Base-by-base conservation (phyloP, 2,113 vertebrate species). In the Aix galericulata region DNA sequence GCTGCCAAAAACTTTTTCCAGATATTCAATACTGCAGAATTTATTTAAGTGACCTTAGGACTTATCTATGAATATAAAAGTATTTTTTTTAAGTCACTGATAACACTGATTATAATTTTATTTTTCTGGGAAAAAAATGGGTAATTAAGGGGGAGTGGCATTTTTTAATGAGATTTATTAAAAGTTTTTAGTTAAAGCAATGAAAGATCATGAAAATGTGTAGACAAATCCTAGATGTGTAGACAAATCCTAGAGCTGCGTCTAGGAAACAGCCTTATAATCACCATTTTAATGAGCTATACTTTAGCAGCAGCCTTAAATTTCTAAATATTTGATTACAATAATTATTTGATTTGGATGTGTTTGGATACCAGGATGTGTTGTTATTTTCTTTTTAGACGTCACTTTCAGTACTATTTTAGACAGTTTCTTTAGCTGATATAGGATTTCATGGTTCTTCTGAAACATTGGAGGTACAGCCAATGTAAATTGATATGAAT, bases 41-140 rank as follows among this genome's bases (percentile, higher is more conserved):
- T 7, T 2, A 34, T 10, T 9, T 5, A 4, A 17, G 40, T 34
- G 40, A 32, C 48, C 15, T 7, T 32, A 27, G 23, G 17, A 9
- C 3, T 69, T 52, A 15, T 26, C 13, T 7, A 42, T 22, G 17
- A 74, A 3, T 16, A 7, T 5, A 26, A 0, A 1, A 5, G 1
- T 10, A 27, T 60, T 63, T 91, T 32, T 91, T 91, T 34, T 56
- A 34, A 56, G 32, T 42, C 68, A 17, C 20, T 60, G 9, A 17
- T 26, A 38, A 17, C 17, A 17, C 2, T 38, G 25, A 59, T 27
- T 21, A 26, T 25, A 15, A 80, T 55, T 66, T 62, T 6, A 16
- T 72, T 86, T 15, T 52, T 68, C 64, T 52, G 17, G 59, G 14
- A 20, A n/a, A 75, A 75, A 18, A 0, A 6, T 15, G 1, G 2